A percentile compares a stretch with the other conserved stretches of the same genome.
Conservation (phyloP, 2,888 invertebrate species). For the Clistopyga incitator region DNA sequence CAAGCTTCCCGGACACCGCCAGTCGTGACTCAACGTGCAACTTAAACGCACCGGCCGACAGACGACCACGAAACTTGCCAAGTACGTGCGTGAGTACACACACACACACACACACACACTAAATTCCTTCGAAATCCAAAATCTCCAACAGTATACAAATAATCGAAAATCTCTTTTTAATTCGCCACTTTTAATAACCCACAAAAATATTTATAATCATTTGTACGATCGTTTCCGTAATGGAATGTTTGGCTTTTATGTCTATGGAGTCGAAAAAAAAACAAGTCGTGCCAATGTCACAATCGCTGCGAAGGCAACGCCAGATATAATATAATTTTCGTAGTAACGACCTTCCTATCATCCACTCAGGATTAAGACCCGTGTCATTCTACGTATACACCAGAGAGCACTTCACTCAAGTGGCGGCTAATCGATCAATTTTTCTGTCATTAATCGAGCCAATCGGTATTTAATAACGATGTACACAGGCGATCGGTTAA, state of each 20-base stretch:
- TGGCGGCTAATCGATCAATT: neutral
- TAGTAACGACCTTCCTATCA: slow-evolving; percentile 10
- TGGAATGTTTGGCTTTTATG: neutral
- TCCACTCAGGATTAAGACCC: slow-evolving; percentile 16
- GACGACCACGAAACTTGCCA: slow-evolving; percentile 55
- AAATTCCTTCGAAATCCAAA: neutral
- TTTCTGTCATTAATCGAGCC: neutral
- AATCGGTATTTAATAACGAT: neutral
- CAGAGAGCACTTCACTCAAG: neutral
- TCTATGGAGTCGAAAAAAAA: slow-evolving; percentile 11
- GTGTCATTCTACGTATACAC: slow-evolving; percentile 36
- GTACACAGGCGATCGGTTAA: neutral
- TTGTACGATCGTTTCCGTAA: neutral
- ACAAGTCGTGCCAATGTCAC: slow-evolving; percentile 42
- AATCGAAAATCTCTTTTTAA: neutral
- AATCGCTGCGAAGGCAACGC: neutral
- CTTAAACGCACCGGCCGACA: slow-evolving; percentile 77
- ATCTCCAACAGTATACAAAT: neutral
- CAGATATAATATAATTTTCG: slow-evolving; percentile 36
- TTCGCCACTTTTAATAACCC: neutral
- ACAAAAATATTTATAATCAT: neutral
- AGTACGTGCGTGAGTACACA: slow-evolving; percentile 68
- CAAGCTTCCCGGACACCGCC: slow-evolving; percentile 76
- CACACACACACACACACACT: too few species aligned
- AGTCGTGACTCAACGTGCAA: slow-evolving; percentile 83